Evolutionary conservation across 2,113 vertebrate genomes (phyloP), one percentile per base, ranked within the genome.

Genomic region (Etia nguti): DNA sequence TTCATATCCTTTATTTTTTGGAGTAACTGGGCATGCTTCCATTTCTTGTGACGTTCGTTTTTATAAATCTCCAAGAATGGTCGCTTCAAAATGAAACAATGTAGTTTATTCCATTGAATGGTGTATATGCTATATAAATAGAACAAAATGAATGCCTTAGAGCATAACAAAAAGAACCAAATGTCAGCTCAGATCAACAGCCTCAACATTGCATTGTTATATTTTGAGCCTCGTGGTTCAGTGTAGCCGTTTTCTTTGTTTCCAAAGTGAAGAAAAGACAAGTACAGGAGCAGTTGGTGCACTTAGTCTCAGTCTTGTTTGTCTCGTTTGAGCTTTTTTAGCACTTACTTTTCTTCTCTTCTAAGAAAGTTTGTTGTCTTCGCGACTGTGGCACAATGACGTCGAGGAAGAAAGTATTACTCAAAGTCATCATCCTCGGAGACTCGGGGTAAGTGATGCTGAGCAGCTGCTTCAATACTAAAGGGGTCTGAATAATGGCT

Each of bases 361-460:
- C 6, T 75, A 34, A 86, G 89, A 10, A 38, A 24, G 2, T 20
- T 68, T 46, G 46, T 82, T 90, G 11, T 88, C 31, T 83, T 86
- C 62, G 24, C 82, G 92, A 94, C 88, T 92, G 89, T 83, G 90
- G 88, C 84, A 95, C 75, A 90, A 96, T 96, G 96, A 96, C 96
- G 1, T 96, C 96, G 91, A 94, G 96, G 91, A 96, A 96, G 96
- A 96, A 96, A 95, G 96, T 96, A 48, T 93, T 96, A 84, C 95
- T 96, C 38, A 96, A 96, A 95, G 96, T 96, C 86, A 96, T 96
- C 92, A 96, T 96, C 81, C 94, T 96, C 2, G 96, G 96, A 93
- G 96, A 96, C 88, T 96, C 96, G 7, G 96, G 95, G 96, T 96
- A 83, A 95, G 95, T 92, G 43, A 43, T 62, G 22, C 29, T 81